A percentile compares a stretch with the other conserved stretches of the same genome.
Evolutionary conservation across 2,113 vertebrate genomes (phyloP).

Genomic region (Beaufortia kweichowensis): DNA sequence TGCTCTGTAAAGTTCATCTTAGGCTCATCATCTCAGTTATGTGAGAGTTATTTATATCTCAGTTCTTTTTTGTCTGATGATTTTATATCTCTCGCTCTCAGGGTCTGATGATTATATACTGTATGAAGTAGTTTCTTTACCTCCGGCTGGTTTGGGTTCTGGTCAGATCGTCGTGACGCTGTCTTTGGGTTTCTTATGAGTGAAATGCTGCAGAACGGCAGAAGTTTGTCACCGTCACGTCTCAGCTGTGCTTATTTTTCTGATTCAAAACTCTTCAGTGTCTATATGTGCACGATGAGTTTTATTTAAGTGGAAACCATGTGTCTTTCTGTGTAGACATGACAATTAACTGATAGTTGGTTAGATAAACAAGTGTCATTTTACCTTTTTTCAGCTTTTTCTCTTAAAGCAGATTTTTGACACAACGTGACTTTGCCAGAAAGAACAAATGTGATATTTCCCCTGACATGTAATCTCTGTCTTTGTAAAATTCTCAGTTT

Average conservation of each 20-base stretch:
- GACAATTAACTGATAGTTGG: too few relatives aligned
- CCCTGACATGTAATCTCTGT: constrained; percentile 45
- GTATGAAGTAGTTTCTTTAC: too few relatives aligned
- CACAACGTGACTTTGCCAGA: constrained; percentile 2
- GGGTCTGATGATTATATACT: too few relatives aligned
- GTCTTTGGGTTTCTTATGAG: constrained; percentile 15
- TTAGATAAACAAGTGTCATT: background rate
- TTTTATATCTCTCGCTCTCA: background rate
- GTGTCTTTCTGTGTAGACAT: too few relatives aligned
- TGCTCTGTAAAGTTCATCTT: background rate
- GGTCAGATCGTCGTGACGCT: constrained; percentile 15
- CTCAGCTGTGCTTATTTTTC: background rate
- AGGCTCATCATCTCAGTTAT: background rate
- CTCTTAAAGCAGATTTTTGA: constrained; percentile 21
- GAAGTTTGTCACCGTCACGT: constrained; percentile 2
- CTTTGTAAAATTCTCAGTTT: constrained; percentile 50
- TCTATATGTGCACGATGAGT: background rate
- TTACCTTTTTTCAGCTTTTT: constrained; percentile 28
- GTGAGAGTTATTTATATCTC: too few relatives aligned
- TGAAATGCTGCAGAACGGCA: constrained; percentile 12
- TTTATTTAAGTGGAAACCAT: background rate
- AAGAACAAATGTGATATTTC: background rate
- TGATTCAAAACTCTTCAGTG: background rate
- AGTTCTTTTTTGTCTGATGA: too few relatives aligned
- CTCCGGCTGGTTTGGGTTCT: constrained; percentile 21